These are phyloP conservation scores for Sebastes baramenuke DNA, from an alignment of 2,797 vertebrate species.

Conservation along the genomic window DNA sequence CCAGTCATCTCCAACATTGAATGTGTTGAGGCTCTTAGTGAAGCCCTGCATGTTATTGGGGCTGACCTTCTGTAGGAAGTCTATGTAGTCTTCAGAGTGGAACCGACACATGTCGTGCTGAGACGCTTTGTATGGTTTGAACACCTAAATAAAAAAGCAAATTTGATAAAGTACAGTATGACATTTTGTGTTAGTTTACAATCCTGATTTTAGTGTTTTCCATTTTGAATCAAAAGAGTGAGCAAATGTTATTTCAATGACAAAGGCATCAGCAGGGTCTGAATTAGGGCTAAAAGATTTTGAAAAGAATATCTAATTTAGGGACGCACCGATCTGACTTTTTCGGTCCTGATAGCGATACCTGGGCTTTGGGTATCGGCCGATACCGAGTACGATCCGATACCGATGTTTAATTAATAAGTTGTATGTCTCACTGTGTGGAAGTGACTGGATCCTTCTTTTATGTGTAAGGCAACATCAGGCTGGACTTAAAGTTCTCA, in stretches of 20 bases:
- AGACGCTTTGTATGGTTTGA: conserved; percentile 98
- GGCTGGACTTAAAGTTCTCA: no score
- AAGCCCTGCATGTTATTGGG: conserved; percentile 99
- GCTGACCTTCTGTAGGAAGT: conserved; percentile 97
- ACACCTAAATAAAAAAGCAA: conserved; percentile 84
- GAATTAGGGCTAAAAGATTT: not conserved
- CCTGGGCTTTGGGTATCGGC: no score
- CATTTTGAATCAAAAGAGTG: not conserved
- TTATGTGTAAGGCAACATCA: no score
- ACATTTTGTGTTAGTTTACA: not conserved
- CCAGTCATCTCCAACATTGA: conserved; percentile 99
- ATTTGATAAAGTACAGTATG: no score
- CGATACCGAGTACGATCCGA: no score
- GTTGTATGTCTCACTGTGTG: no score
- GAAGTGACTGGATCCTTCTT: no score
- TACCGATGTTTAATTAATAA: no score
- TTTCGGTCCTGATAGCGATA: no score
- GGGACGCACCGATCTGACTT: no score
- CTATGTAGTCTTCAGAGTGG: conserved; percentile 98
- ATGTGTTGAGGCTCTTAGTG: conserved; percentile 98
- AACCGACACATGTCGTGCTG: conserved; percentile 99
- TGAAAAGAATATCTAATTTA: no score
- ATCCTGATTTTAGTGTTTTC: not conserved
- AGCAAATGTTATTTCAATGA: not conserved
- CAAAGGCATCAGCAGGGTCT: not conserved